These are phyloP conservation scores for Chloroceryle amazona DNA, from an alignment of 2,797 vertebrate species.

Conservation along the genomic window DNA sequence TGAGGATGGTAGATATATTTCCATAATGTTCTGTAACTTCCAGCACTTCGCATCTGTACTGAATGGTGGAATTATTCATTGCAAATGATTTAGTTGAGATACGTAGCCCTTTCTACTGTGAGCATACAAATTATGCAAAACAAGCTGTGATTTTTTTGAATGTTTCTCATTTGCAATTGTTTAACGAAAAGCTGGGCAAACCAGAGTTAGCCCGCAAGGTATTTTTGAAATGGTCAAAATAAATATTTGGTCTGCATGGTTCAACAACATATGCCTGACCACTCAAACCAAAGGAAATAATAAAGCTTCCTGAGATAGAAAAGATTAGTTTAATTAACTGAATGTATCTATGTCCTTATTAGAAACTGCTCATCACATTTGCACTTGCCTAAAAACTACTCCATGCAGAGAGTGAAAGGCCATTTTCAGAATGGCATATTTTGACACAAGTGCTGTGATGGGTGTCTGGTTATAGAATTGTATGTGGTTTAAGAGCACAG, in stretches of 20 bases:
- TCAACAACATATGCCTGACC: neutral
- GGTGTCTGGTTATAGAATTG: neutral
- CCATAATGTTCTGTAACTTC: slow-evolving; percentile 45
- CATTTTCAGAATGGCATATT: neutral
- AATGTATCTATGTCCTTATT: neutral
- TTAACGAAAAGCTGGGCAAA: neutral
- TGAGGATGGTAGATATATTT: slow-evolving; percentile 52
- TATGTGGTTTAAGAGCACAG: neutral
- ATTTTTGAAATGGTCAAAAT: slow-evolving; percentile 1
- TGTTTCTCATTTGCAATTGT: slow-evolving; percentile 26
- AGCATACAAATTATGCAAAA: slow-evolving; percentile 1
- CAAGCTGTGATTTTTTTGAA: neutral
- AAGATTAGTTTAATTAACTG: neutral
- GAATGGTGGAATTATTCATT: slow-evolving; percentile 30
- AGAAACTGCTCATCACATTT: neutral
- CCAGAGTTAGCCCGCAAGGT: neutral
- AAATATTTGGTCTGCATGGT: neutral
- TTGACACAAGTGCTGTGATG: neutral
- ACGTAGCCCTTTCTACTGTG: neutral
- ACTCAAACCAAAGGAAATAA: neutral
- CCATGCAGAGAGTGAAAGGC: neutral
- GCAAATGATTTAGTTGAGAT: slow-evolving; percentile 46
- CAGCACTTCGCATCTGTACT: slow-evolving; percentile 14
- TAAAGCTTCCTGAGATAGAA: neutral
- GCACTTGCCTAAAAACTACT: neutral